Evolutionary conservation across 2,797 vertebrate genomes (phyloP).

Genomic region (Ceryle rudis): DNA sequence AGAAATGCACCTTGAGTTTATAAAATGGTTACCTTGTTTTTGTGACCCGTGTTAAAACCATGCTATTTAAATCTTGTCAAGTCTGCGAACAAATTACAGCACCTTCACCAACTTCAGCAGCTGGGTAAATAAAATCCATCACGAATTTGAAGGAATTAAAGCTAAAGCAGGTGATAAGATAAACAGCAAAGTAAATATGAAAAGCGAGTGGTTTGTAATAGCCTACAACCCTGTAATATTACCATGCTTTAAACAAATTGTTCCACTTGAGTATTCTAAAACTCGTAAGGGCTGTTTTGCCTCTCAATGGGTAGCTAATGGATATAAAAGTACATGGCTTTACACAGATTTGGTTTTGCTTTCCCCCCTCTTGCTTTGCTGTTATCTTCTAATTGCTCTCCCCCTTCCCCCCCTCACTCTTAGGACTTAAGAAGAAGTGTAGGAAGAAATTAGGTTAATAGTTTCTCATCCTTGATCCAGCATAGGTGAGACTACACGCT

Average conservation of each 20-base stretch:
- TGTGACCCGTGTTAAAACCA: not conserved
- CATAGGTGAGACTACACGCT: not conserved
- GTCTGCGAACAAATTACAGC: not conserved
- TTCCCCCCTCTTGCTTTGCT: not conserved
- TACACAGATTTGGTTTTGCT: not conserved
- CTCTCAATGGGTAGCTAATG: not conserved
- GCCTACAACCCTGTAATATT: not conserved
- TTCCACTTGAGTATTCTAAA: not conserved
- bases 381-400: not conserved
- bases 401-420: not conserved
- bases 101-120: not conserved
- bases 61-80: not conserved
- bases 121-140: not conserved
- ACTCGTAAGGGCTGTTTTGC: not conserved
- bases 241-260: not conserved
- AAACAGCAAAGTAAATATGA: not conserved
- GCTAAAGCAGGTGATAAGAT: not conserved
- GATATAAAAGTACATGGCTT: not conserved
- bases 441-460: slow-evolving; percentile 21
- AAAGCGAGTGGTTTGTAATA: not conserved
- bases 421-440: not conserved
- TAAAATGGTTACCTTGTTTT: not conserved
- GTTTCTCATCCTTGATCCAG: not conserved
- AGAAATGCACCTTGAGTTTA: not conserved
- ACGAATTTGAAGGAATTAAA: not conserved